A percentile compares a stretch with the other conserved stretches of the same genome.
phyloP scores from a whole-genome alignment of 2,113 vertebrate species.

The Nyctereutes procyonoides region DNA sequence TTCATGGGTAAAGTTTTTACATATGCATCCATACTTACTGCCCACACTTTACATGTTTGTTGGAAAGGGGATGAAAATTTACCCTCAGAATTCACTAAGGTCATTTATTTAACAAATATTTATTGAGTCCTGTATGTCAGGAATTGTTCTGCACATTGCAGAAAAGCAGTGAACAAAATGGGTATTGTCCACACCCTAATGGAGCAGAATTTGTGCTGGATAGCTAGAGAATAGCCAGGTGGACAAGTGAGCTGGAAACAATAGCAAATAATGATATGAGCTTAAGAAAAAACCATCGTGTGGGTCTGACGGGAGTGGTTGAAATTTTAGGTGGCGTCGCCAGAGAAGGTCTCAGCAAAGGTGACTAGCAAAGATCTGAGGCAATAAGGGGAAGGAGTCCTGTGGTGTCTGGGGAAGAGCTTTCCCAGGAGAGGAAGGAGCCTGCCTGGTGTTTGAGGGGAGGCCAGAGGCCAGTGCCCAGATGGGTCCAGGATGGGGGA shows the following conservation, averaged over 20 bases:
- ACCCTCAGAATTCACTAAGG: background rate
- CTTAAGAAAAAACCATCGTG: background rate
- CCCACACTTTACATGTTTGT: background rate
- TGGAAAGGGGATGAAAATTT: background rate
- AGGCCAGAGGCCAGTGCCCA: accelerated
- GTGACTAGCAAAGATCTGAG: background rate
- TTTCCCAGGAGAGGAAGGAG: background rate
- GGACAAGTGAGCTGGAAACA: background rate
- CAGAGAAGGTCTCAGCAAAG: no score
- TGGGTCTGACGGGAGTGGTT: background rate
- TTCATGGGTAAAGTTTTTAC: background rate
- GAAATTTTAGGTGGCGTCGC: background rate
- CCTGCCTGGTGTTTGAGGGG: background rate
- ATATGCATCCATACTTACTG: background rate
- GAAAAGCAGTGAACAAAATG: background rate
- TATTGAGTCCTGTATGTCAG: background rate
- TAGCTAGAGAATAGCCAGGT: background rate
- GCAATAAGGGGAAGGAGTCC: background rate
- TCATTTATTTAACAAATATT: background rate
- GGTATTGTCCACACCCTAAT: background rate
- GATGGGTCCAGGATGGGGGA: no score
- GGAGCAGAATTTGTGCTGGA: background rate
- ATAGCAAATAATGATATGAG: no score
- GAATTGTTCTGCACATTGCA: background rate
- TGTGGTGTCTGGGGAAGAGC: background rate